phyloP scores from a whole-genome alignment of 2,113 vertebrate species.

The Hiodon alosoides region DNA sequence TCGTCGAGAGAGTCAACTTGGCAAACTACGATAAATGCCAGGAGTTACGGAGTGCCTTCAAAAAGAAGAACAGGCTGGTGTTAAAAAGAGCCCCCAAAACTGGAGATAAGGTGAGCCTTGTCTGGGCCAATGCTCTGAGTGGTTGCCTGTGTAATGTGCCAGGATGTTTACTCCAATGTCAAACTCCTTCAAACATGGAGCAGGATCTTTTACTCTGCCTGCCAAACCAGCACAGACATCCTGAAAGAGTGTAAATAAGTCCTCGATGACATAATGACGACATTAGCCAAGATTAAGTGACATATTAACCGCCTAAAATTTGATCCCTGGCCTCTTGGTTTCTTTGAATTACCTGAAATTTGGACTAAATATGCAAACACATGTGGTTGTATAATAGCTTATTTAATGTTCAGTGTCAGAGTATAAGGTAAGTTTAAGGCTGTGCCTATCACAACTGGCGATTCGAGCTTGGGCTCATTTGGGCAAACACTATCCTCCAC shows the following conservation, averaged over 20 bases:
- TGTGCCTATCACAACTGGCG: too few species aligned
- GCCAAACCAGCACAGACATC: neutral
- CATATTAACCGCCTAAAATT: neutral
- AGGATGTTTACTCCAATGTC: neutral
- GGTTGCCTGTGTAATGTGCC: too few species aligned
- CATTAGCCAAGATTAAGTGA: neutral
- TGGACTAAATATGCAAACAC: conserved; percentile 15
- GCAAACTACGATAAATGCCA: conserved; percentile 87
- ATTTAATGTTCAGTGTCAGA: too few species aligned
- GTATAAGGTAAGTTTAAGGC: too few species aligned
- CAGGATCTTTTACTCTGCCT: neutral
- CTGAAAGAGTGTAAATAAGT: neutral
- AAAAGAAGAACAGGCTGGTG: conserved; percentile 81
- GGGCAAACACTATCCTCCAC: too few species aligned
- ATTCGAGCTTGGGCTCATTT: too few species aligned
- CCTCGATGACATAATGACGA: neutral
- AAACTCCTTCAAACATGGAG: neutral
- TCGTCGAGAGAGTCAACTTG: conserved; percentile 81
- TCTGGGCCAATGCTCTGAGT: too few species aligned
- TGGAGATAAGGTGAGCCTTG: conserved; percentile 78
- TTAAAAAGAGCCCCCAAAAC: conserved; percentile 68
- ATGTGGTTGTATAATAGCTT: too few species aligned
- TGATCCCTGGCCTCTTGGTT: neutral
- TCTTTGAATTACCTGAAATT: conserved; percentile 2
- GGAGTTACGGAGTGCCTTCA: conserved; percentile 78